phyloP scores from a whole-genome alignment of 2,113 vertebrate genomes.

The Odontophorus gujanensis region DNA sequence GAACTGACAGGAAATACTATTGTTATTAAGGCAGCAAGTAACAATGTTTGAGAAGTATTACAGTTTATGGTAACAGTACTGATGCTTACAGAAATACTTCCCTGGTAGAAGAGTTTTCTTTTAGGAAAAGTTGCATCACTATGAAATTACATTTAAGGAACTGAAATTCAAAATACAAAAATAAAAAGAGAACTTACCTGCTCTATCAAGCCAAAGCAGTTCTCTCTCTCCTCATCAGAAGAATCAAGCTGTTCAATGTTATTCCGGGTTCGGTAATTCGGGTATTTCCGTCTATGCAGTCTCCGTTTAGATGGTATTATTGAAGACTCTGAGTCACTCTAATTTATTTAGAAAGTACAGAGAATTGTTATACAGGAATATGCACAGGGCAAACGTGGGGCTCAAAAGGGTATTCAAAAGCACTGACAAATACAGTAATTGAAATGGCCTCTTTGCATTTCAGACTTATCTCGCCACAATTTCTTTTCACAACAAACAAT shows the following conservation, averaged over 20 bases:
- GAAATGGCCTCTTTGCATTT: neutral
- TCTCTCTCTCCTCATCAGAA: slow-evolving; percentile 90
- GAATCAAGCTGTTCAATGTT: slow-evolving; percentile 78
- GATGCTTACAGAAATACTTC: neutral
- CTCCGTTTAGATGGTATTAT: slow-evolving; percentile 75
- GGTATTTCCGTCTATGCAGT: slow-evolving; percentile 75
- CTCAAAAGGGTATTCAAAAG: neutral
- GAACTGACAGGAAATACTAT: neutral
- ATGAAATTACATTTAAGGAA: neutral
- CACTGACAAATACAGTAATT: neutral
- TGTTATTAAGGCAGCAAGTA: neutral
- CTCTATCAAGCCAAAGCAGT: slow-evolving; percentile 81
- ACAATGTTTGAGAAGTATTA: neutral
- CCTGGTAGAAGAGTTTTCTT: neutral
- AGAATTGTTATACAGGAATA: neutral
- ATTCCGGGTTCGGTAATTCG: slow-evolving; percentile 68
- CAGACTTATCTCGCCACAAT: accelerated
- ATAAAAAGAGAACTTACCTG: slow-evolving; percentile 38
- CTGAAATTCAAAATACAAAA: neutral
- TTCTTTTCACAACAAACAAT: neutral
- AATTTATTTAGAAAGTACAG: neutral
- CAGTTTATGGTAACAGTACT: neutral
- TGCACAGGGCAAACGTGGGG: neutral
- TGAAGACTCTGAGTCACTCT: slow-evolving; percentile 86
- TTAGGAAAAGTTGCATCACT: neutral